Percentiles rank a stretch among this genome's conserved stretches.
phyloP scores from a whole-genome alignment of 2,797 vertebrate species.

The Coluber constrictor region DNA sequence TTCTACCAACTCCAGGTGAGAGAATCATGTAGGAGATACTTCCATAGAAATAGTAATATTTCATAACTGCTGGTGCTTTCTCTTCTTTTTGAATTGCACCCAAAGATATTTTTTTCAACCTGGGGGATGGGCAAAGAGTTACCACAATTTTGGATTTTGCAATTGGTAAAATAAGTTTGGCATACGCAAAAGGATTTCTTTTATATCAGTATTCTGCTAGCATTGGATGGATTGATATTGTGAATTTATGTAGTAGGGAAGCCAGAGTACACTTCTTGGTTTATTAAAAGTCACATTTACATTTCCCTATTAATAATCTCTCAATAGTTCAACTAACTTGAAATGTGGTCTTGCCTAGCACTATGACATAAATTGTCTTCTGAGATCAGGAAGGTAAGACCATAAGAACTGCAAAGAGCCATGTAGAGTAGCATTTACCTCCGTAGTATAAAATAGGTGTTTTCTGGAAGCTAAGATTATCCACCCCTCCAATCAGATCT shows the following conservation, averaged over 20 bases:
- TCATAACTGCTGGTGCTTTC: not conserved
- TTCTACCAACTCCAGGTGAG: constrained; percentile 79
- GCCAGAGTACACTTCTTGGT: not conserved
- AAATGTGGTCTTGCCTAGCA: not conserved
- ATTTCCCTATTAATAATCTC: not conserved
- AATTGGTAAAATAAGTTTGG: not conserved
- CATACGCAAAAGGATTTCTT: not conserved
- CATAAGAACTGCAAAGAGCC: not conserved
- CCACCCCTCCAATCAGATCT: not conserved
- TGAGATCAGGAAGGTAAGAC: not conserved
- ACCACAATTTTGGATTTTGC: not conserved
- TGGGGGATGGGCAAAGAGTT: not conserved
- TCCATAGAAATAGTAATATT: not conserved
- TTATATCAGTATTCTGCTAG: not conserved
- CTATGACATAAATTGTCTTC: not conserved
- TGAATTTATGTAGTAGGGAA: not conserved
- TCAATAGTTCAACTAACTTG: not conserved
- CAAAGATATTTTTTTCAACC: not conserved
- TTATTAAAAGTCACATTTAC: not conserved
- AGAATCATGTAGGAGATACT: not conserved
- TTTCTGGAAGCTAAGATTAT: not conserved
- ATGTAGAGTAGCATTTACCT: not conserved
- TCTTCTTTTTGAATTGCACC: not conserved
- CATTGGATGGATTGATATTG: not conserved
- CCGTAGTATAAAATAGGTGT: not conserved